Percentiles rank a stretch among this genome's conserved stretches.
These are phyloP conservation scores for Nomada lathburiana DNA, from an alignment of 2,888 invertebrate species.

Conservation along the genomic window DNA sequence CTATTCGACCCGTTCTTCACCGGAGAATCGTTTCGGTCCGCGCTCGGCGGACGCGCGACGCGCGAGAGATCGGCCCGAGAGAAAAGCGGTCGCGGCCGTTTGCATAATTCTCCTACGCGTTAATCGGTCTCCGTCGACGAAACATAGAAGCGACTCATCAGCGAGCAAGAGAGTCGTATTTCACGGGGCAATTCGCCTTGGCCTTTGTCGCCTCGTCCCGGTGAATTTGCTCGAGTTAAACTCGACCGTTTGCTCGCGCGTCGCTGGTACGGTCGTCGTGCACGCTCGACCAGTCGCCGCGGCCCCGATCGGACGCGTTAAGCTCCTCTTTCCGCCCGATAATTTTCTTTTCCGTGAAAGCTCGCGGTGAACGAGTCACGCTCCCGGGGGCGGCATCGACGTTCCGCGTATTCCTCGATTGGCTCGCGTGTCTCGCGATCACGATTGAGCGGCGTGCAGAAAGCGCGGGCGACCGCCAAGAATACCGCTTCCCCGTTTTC, in stretches of 20 bases:
- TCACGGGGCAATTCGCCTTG: conserved; percentile 73
- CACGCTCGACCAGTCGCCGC: conserved; percentile 13
- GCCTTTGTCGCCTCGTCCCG: conserved; percentile 68
- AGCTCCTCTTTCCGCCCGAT: conserved; percentile 44
- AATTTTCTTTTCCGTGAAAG: conserved; percentile 59
- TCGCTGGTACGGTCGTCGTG: conserved; percentile 5
- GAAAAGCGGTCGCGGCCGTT: conserved; percentile 43
- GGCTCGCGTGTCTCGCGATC: background rate
- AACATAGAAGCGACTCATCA: conserved; percentile 30
- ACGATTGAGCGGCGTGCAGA: no score
- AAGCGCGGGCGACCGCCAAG: background rate
- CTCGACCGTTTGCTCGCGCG: conserved; percentile 18
- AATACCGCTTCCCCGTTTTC: background rate
- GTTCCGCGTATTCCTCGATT: background rate
- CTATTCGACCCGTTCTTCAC: background rate
- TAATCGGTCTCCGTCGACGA: conserved; percentile 39
- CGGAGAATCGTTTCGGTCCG: background rate
- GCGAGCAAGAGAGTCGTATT: conserved; percentile 58
- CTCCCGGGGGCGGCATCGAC: conserved; percentile 1
- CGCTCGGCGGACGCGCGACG: background rate
- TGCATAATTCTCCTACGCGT: conserved; percentile 60
- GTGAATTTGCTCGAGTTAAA: conserved; percentile 29
- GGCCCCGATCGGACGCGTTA: conserved; percentile 33
- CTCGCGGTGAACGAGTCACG: conserved; percentile 17
- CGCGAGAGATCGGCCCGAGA: background rate